A percentile compares a stretch with the other conserved stretches of the same genome.
These are phyloP conservation scores for Harpagoxenus sublaevis DNA, from an alignment of 2,888 invertebrate species.

Conservation along the genomic window DNA sequence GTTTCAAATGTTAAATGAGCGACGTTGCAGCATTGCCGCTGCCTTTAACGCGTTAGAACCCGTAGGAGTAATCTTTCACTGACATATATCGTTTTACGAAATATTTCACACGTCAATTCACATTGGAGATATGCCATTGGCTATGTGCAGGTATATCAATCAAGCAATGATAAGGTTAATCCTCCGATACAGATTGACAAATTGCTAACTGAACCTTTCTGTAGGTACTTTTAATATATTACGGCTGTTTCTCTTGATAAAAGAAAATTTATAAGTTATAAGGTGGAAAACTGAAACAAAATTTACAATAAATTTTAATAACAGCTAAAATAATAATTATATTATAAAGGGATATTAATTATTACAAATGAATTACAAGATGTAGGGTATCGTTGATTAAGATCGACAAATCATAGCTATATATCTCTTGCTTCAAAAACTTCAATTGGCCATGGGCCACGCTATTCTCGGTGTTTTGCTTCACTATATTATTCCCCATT, in stretches of 20 bases:
- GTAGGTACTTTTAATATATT: background rate
- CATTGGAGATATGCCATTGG: conserved; percentile 4
- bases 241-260: background rate
- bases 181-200: conserved; percentile 1
- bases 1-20: conserved; percentile 11
- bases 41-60: background rate
- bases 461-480: background rate
- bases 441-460: background rate
- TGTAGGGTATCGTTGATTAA: background rate
- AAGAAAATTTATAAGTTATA: background rate
- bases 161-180: conserved; percentile 7
- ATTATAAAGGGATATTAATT: background rate
- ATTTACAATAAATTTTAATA: background rate
- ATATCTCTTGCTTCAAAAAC: background rate
- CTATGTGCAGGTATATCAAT: background rate
- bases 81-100: conserved; percentile 8
- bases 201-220: background rate
- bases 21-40: background rate
- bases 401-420: background rate
- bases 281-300: background rate
- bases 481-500: background rate
- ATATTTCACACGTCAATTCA: background rate
- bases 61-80: background rate
- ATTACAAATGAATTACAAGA: background rate
- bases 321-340: background rate